Conservation (phyloP, 2,113 vertebrate species). For the Brachyhypopomus gauderio region DNA sequence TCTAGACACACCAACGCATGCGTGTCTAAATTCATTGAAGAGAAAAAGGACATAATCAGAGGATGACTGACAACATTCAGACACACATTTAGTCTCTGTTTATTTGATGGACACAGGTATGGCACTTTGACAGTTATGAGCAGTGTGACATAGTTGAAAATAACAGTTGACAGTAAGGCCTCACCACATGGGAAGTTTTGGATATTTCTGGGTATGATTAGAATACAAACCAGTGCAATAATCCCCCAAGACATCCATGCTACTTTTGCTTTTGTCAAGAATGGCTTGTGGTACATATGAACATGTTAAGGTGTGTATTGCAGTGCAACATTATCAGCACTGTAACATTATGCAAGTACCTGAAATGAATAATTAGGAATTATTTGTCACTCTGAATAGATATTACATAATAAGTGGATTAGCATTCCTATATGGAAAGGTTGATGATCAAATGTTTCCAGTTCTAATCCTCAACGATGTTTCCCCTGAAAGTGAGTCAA, state of each 20-base stretch:
- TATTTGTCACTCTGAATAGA: neutral
- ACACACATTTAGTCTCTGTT: conserved; percentile 50
- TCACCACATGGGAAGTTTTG: conserved; percentile 16
- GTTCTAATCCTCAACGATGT: conserved; percentile 13
- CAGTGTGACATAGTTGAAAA: conserved; percentile 13
- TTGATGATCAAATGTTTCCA: neutral
- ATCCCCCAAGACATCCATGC: neutral
- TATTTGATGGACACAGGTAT: conserved; percentile 52
- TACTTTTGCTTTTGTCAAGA: neutral
- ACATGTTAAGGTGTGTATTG: conserved; percentile 3
- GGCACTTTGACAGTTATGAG: conserved; percentile 40
- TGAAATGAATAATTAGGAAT: conserved; percentile 5
- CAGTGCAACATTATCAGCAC: neutral
- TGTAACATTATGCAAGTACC: neutral
- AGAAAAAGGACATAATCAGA: neutral
- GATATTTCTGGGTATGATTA: conserved; percentile 29
- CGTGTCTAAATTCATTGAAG: too few relatives aligned
- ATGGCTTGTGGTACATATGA: neutral
- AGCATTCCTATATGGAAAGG: conserved; percentile 18
- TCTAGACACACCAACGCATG: neutral
- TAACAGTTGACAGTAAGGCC: conserved; percentile 38
- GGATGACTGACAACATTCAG: neutral
- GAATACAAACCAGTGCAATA: conserved; percentile 37
- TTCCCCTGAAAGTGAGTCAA: neutral
- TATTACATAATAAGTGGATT: neutral